phyloP scores from a whole-genome alignment of 2,113 vertebrate genomes.

The Aptenodytes forsteri region DNA sequence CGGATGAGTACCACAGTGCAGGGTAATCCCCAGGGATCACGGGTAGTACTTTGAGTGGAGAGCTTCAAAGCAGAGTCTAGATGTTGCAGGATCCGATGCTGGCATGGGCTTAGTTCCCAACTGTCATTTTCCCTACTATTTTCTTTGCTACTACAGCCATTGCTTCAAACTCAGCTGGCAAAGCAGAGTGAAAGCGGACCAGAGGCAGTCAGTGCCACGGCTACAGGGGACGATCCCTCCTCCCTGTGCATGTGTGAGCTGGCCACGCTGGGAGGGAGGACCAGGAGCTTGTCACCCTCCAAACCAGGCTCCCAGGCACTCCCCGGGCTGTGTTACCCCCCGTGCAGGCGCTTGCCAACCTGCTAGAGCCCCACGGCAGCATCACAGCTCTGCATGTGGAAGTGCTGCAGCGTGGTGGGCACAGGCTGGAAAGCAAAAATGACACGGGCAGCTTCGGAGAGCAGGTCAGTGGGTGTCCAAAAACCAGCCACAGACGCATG shows the following conservation, averaged over 20 bases:
- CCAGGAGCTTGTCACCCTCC: not conserved
- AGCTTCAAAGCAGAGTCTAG: not conserved
- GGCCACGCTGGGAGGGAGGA: not conserved
- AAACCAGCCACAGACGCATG: accelerated
- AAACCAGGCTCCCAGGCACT: not conserved
- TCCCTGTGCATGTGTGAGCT: not conserved
- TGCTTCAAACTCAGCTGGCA: not conserved
- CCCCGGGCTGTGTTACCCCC: not conserved
- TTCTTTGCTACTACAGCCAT: not conserved
- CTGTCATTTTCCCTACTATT: not conserved
- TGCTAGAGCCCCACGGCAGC: not conserved
- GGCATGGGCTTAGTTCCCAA: not conserved
- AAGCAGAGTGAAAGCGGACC: not conserved
- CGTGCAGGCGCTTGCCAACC: accelerated
- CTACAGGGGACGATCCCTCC: not conserved
- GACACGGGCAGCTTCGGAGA: accelerated
- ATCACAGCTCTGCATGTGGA: not conserved
- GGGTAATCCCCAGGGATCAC: not conserved
- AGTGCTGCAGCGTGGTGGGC: not conserved
- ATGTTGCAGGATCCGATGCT: not conserved
- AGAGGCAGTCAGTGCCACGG: not conserved
- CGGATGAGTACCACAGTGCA: not conserved
- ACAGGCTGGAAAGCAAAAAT: not conserved
- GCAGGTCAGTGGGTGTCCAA: not conserved
- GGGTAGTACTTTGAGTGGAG: not conserved